These are phyloP conservation scores for Zalophus californianus DNA, from an alignment of 2,797 vertebrate genomes.

Conservation along the genomic window DNA sequence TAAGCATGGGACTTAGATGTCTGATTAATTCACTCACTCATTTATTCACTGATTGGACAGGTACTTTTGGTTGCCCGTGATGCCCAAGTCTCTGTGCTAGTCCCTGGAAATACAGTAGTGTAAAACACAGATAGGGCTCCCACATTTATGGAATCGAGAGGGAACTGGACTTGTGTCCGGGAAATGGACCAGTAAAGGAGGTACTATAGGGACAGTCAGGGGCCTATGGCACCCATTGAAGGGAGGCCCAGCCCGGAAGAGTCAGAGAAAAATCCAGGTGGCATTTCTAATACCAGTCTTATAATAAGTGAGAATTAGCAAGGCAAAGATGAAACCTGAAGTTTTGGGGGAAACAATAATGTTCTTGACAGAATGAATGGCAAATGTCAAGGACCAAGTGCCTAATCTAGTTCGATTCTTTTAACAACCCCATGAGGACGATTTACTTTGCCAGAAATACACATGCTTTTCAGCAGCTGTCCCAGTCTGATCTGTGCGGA, in stretches of 20 bases:
- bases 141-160: accelerated
- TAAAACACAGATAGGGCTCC: accelerated
- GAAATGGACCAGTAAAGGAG: not conserved
- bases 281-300: not conserved
- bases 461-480: accelerated
- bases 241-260: not conserved
- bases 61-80: accelerated
- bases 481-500: too few relatives aligned
- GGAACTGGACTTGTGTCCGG: too few relatives aligned
- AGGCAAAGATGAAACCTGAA: not conserved
- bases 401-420: not conserved
- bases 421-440: accelerated
- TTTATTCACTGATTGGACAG: not conserved
- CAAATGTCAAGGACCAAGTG: accelerated
- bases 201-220: accelerated
- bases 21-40: too few relatives aligned
- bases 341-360: not conserved
- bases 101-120: too few relatives aligned
- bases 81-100: accelerated
- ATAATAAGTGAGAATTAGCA: not conserved
- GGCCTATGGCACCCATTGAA: not conserved
- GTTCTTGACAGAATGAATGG: too few relatives aligned
- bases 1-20: accelerated
- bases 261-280: accelerated
- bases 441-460: not conserved